A percentile compares a stretch with the other conserved stretches of the same genome.
Evolutionary conservation across 2,113 vertebrate species (phyloP).

Genomic region (Colius striatus): DNA sequence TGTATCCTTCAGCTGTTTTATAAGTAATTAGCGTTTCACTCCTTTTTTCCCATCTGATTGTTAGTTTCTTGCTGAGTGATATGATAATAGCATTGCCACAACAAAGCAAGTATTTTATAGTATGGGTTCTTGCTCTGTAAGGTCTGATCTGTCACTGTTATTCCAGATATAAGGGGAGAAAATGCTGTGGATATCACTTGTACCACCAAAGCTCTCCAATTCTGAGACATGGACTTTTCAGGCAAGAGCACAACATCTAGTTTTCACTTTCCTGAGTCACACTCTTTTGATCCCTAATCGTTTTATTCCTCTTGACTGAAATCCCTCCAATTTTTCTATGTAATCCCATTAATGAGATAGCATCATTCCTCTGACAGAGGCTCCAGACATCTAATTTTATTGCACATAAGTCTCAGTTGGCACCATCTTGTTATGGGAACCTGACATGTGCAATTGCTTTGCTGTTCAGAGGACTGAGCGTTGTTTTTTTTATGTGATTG

Average conservation of each 20-base stretch:
- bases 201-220: neutral
- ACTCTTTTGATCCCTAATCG: slow-evolving; percentile 20
- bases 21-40: neutral
- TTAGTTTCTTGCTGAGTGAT: neutral
- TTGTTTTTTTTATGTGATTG: slow-evolving; percentile 11
- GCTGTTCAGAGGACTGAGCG: neutral
- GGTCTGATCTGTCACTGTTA: neutral
- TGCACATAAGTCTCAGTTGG: slow-evolving; percentile 35
- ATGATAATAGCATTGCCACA: neutral
- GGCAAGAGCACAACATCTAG: neutral
- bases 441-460: slow-evolving; percentile 33
- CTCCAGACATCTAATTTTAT: slow-evolving; percentile 49
- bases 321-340: slow-evolving; percentile 26
- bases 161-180: neutral
- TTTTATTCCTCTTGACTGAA: slow-evolving; percentile 62
- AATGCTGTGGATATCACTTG: neutral
- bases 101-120: neutral
- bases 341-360: slow-evolving; percentile 63
- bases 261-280: slow-evolving; percentile 17
- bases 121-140: rapidly evolving
- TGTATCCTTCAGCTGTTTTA: neutral
- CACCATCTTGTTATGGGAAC: neutral
- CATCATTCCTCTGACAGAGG: slow-evolving; percentile 40
- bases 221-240: neutral
- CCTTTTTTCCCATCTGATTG: neutral